phyloP scores from a whole-genome alignment of 2,888 invertebrate genomes.

The Shargacucullia verbasci region DNA sequence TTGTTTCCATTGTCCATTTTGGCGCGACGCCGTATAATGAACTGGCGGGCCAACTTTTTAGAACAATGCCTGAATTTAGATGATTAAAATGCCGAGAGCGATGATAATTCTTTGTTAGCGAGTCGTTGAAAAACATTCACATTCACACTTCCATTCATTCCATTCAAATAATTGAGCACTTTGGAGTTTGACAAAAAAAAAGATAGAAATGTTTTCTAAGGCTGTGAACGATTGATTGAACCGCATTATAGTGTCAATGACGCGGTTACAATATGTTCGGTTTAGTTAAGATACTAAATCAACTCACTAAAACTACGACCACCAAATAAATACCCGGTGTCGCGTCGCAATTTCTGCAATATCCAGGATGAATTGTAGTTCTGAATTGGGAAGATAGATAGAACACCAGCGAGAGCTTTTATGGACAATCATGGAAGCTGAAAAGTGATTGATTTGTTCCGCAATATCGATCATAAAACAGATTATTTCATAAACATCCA shows the following conservation, averaged over 20 bases:
- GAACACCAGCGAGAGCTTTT: no score
- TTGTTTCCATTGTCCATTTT: slow-evolving; percentile 35
- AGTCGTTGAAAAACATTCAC: slow-evolving; percentile 41
- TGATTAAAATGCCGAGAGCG: slow-evolving; percentile 48
- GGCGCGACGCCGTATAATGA: slow-evolving; percentile 30
- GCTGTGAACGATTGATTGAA: slow-evolving; percentile 13
- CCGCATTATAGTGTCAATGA: slow-evolving; percentile 12
- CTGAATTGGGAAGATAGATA: no score
- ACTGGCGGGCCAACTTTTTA: slow-evolving; percentile 35
- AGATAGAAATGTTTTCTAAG: not conserved
- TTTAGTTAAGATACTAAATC: not conserved
- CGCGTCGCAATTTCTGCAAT: not conserved
- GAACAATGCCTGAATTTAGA: slow-evolving; percentile 47
- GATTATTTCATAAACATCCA: no score
- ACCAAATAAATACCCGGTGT: no score
- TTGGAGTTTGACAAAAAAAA: slow-evolving; percentile 2
- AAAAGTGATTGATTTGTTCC: no score
- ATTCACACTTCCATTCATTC: slow-evolving; percentile 36
- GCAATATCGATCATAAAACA: no score
- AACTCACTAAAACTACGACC: no score
- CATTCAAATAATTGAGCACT: slow-evolving; percentile 37
- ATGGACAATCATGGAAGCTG: no score
- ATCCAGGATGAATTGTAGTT: no score
- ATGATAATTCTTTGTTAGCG: slow-evolving; percentile 41
- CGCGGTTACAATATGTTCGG: slow-evolving; percentile 16